Evolutionary conservation across 92 coral and sea anemone genomes (phyloP), one percentile per base, ranked within the genome.

Genomic region (Zoanthus gigantus): DNA sequence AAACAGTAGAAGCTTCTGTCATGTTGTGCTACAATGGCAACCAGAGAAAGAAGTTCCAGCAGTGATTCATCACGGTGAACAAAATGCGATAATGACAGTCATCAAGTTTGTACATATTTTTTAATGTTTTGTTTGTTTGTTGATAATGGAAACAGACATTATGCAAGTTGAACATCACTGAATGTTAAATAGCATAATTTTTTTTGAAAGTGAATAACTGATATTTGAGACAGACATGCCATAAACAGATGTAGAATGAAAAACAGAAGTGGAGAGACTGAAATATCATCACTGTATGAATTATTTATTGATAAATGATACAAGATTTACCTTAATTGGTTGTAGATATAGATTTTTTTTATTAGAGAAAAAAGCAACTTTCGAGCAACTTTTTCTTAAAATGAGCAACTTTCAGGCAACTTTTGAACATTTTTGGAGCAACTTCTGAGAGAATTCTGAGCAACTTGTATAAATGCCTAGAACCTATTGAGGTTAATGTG

Each of bases 1-100:
- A 92, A 86, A 92, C 90, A 16, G 92, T 85, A 11, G 94, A 92
- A 82, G 90, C 89, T 30, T 89, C 92, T 32, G 88, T 92, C 23
- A 92, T 92, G 94, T 84, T 92, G 84, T 50, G 85, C 42, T 90
- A 90, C 90, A 90, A 90, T 66, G 37, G 63, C 82, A 88, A 88
- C 87, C 82, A 81, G 87, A 87, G 86, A 78, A 78, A 78, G 86
- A 87, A 73, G 90, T 67, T 87, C 85, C 89, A 86, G 89, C 73
- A 68, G 74, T 87, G 79, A 87, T 87, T 77, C 85, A 77, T 86
- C 90, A 87, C 78, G 65, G 85, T 87, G 90, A 78, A 87, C 90
- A 87, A 86, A 86, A 84, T 84, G 89, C 84, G 89, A 86, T 60
- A 61, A 86, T 76, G 83, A 65, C 89, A 86, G 83, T 86, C 89